Percentiles rank a stretch among this genome's conserved stretches.
phyloP scores from a whole-genome alignment of 2,797 vertebrate species.

The Sarcoramphus papa region DNA sequence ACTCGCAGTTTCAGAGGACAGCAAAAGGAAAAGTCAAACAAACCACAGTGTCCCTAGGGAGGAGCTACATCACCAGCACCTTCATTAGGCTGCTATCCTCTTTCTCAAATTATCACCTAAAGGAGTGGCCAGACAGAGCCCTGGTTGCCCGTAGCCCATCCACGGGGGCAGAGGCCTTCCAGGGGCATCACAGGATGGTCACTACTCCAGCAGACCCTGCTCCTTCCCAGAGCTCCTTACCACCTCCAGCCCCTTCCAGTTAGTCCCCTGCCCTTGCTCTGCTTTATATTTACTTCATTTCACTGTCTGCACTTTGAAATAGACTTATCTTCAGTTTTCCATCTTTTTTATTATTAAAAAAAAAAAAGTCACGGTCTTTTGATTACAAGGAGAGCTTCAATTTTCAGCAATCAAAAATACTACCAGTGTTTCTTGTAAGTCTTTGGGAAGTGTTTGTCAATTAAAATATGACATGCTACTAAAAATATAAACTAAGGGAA shows the following conservation, averaged over 20 bases:
- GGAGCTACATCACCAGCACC: background rate
- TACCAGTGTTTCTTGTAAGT: background rate
- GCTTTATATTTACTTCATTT: background rate
- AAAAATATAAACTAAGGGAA: background rate
- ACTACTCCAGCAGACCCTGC: background rate
- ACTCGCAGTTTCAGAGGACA: background rate
- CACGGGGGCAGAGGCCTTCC: background rate
- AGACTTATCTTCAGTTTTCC: background rate
- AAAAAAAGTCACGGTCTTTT: too few relatives aligned
- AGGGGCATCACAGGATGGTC: background rate
- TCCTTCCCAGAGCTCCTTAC: background rate
- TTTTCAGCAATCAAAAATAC: background rate
- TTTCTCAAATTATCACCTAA: background rate
- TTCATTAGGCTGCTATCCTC: background rate
- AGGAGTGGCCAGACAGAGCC: background rate
- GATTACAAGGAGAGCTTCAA: background rate
- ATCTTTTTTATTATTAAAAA: background rate
- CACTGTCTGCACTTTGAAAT: background rate
- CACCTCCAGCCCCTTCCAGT: background rate
- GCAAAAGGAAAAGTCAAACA: background rate
- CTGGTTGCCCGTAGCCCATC: fast-evolving
- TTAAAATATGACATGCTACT: background rate
- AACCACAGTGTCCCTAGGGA: background rate
- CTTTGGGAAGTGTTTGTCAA: background rate
- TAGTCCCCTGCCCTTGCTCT: background rate